These are phyloP conservation scores for Corydoras sp. DNA, from an alignment of 2,113 vertebrate species.

Conservation along the genomic window DNA sequence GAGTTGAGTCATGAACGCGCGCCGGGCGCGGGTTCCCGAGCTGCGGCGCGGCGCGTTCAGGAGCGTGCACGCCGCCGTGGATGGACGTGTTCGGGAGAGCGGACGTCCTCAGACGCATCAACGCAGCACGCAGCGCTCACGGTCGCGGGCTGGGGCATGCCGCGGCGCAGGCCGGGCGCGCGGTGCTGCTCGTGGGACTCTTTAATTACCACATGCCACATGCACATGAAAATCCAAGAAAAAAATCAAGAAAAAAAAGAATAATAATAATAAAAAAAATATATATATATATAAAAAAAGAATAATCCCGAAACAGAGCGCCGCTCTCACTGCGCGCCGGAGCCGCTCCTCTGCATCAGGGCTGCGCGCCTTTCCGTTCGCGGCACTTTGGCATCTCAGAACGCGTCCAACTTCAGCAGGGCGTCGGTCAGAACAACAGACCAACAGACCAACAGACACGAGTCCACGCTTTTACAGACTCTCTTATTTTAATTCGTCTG, in stretches of 20 bases:
- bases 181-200: constrained; percentile 44
- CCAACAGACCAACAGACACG: not conserved
- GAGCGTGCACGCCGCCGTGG: not conserved
- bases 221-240: constrained; percentile 28
- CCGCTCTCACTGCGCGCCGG: constrained; percentile 7
- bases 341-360: constrained; percentile 32
- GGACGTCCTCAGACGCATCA: not conserved
- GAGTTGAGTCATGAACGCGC: constrained; percentile 7
- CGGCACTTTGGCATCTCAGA: constrained; percentile 38
- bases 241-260: constrained; percentile 3
- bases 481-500: not conserved
- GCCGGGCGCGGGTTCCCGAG: not conserved
- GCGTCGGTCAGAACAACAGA: not conserved
- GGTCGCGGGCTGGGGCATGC: constrained; percentile 27
- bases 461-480: not conserved
- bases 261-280: no score
- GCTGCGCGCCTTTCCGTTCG: constrained; percentile 32
- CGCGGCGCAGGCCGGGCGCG: constrained; percentile 47
- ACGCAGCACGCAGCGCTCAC: not conserved
- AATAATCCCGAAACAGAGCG: constrained; percentile 35
- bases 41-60: not conserved
- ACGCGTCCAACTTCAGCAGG: constrained; percentile 28
- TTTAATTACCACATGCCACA: constrained; percentile 50
- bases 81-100: not conserved
- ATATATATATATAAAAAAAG: no score